A percentile compares a stretch with the other conserved stretches of the same genome.
phyloP scores from a whole-genome alignment of 2,113 vertebrate species.

The Syrmaticus mikado region DNA sequence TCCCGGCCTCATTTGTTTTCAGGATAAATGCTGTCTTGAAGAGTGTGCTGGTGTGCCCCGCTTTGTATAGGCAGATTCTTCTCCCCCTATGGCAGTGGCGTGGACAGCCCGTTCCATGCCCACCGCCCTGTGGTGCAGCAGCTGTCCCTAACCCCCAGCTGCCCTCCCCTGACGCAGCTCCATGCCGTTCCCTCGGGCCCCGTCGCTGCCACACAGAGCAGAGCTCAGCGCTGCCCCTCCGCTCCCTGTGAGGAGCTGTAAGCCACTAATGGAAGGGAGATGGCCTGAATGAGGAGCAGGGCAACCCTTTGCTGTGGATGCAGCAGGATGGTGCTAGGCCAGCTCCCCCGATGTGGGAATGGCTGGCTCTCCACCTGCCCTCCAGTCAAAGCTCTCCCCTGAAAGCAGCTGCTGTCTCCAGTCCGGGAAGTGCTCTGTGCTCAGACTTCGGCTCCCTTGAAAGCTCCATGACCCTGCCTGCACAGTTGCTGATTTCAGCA shows the following conservation, averaged over 20 bases:
- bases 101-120: not conserved
- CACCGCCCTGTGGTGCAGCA: not conserved
- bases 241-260: not conserved
- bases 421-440: rapidly evolving
- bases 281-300: not conserved
- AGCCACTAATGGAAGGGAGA: not conserved
- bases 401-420: not conserved
- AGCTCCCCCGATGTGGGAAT: rapidly evolving
- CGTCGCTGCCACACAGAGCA: not conserved
- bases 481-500: not conserved
- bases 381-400: not conserved
- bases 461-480: rapidly evolving
- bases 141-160: not conserved
- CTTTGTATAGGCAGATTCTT: not conserved
- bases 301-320: not conserved
- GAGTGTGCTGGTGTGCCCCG: rapidly evolving
- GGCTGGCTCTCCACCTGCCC: not conserved
- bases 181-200: not conserved
- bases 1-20: not conserved
- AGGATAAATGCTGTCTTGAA: not conserved
- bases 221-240: not conserved
- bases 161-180: not conserved
- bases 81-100: not conserved
- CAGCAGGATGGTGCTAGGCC: not conserved
- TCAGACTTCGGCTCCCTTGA: not conserved